Conservation (phyloP, 2,888 invertebrate genomes). For the Stenotaenia linearis region DNA sequence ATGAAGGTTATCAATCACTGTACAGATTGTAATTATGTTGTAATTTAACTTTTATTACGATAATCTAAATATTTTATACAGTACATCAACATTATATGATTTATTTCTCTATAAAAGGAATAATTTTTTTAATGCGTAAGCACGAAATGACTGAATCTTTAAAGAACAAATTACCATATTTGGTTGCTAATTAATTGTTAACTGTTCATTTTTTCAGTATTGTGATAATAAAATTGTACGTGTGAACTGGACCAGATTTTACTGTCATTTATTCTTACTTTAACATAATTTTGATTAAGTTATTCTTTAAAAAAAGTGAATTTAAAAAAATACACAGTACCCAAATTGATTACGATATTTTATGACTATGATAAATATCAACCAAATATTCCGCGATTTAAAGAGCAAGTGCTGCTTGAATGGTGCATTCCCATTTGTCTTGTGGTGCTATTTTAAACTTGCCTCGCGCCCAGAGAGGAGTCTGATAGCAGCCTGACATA, state of each 20-base stretch:
- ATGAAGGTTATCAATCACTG: not conserved
- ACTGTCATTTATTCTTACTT: too few species aligned
- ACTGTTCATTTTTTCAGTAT: not conserved
- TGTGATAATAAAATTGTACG: not conserved
- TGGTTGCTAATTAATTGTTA: not conserved
- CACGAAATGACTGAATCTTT: not conserved
- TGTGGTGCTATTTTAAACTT: conserved; percentile 5
- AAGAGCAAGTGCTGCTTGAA: not conserved
- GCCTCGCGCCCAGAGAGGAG: not conserved
- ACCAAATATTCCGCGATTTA: not conserved
- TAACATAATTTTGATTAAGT: not conserved
- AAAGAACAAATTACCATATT: not conserved
- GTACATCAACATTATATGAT: not conserved
- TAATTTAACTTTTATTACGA: not conserved
- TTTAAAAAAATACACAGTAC: not conserved
- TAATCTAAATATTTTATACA: not conserved
- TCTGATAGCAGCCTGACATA: not conserved
- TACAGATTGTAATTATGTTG: not conserved
- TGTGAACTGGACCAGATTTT: not conserved
- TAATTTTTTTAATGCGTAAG: not conserved
- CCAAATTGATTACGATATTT: not conserved
- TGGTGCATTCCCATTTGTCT: conserved; percentile 9
- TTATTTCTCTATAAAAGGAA: not conserved
- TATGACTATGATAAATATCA: not conserved
- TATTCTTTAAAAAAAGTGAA: not conserved